Evolutionary conservation across 2,888 invertebrate species (phyloP).

Genomic region (Balanococcus diminutus): DNA sequence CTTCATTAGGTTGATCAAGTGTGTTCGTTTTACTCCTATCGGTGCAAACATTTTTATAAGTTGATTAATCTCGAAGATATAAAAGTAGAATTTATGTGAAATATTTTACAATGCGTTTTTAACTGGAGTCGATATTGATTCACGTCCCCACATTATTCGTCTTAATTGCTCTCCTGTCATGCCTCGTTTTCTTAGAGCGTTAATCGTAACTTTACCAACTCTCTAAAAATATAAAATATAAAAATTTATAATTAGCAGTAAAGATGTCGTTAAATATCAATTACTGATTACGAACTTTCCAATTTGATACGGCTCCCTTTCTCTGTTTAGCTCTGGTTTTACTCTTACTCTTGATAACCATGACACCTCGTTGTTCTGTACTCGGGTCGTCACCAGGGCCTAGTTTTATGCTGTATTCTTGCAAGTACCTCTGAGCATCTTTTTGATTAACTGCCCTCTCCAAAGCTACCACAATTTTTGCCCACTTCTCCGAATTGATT

Average conservation of each 20-base stretch:
- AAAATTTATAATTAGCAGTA: no score
- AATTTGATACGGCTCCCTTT: slow-evolving; percentile 93
- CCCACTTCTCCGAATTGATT: slow-evolving; percentile 76
- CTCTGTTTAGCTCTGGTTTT: slow-evolving; percentile 95
- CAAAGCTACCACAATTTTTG: slow-evolving; percentile 95
- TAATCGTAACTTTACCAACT: slow-evolving; percentile 86
- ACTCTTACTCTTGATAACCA: slow-evolving; percentile 97
- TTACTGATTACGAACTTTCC: slow-evolving; percentile 76
- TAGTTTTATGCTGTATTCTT: slow-evolving; percentile 93
- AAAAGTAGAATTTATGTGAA: not conserved
- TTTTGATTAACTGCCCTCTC: slow-evolving; percentile 91
- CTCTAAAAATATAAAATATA: slow-evolving; percentile 66
- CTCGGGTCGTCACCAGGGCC: slow-evolving; percentile 83
- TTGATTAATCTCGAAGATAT: not conserved
- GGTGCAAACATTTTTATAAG: not conserved
- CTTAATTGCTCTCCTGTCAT: slow-evolving; percentile 87
- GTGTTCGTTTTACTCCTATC: slow-evolving; percentile 37
- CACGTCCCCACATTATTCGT: slow-evolving; percentile 88
- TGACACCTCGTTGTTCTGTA: slow-evolving; percentile 88
- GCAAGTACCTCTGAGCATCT: slow-evolving; percentile 87
- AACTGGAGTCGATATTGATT: slow-evolving; percentile 84
- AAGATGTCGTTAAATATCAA: not conserved
- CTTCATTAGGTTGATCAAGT: slow-evolving; percentile 4
- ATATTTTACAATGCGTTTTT: slow-evolving; percentile 43
- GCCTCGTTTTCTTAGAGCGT: slow-evolving; percentile 78